Conservation (phyloP, 2,797 vertebrate genomes). For the Myripristis murdjan region DNA sequence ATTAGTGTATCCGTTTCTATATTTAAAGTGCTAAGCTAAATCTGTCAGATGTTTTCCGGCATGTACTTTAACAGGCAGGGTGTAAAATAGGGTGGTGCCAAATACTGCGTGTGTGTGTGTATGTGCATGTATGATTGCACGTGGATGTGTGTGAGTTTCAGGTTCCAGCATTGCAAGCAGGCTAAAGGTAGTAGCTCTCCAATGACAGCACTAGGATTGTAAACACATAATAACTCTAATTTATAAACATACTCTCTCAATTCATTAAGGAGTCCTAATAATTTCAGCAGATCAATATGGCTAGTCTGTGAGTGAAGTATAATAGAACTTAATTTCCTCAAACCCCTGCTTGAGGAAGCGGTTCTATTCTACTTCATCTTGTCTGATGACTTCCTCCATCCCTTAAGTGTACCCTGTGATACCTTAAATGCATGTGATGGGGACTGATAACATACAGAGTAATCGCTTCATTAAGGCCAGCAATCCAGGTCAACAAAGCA, state of each 20-base stretch:
- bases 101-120: conserved; percentile 21
- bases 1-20: conserved; percentile 64
- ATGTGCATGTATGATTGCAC: conserved; percentile 11
- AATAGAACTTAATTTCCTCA: conserved; percentile 46
- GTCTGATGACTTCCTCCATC: conserved; percentile 47
- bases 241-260: conserved; percentile 61
- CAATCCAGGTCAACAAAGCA: conserved; percentile 44
- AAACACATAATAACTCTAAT: conserved; percentile 72
- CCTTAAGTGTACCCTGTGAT: conserved; percentile 44
- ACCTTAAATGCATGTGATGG: conserved; percentile 64
- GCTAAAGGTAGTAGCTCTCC: conserved; percentile 60
- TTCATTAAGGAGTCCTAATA: conserved; percentile 46
- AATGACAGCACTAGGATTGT: conserved; percentile 67
- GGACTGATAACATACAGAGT: conserved; percentile 49
- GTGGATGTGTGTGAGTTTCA: conserved; percentile 53
- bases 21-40: conserved; percentile 74
- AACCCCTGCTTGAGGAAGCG: no score
- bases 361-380: no score
- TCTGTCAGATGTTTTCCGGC: conserved; percentile 70
- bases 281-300: conserved; percentile 36
- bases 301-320: conserved; percentile 21
- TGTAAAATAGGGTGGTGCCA: conserved; percentile 46
- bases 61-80: conserved; percentile 61
- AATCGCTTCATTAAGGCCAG: conserved; percentile 64
- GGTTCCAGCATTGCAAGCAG: conserved; percentile 56